Base-by-base conservation (phyloP, 2,888 invertebrate genomes). In the Brachypalpus laphriformis region DNA sequence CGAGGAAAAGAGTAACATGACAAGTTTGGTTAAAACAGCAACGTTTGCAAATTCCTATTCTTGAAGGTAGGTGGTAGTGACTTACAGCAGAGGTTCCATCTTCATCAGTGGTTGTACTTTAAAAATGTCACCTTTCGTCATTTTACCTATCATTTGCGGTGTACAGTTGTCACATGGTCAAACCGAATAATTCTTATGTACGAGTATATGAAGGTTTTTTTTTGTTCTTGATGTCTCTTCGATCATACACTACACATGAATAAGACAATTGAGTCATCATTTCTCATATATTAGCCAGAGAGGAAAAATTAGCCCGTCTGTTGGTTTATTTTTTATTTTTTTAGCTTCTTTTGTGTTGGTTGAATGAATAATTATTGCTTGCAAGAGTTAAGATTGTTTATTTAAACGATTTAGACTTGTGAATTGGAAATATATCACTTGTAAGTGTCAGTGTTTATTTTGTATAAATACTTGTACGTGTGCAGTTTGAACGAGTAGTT, bases 111-210 rank as follows among this genome's bases (percentile, higher is more conserved):
- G 5, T 16, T 72, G 54, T 54, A 59, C 37, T 54, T 68, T 42
- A 45, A 70, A 77, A 70, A 42, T 47, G 56, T 45, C 70, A 71
- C 47, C 66, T 78, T 49, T 63, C 34, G 34, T 77, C 8, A 49
- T 31, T 76, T 77, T 56, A 28, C 28, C 25, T 45, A 11, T 18
- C 9, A 8, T 1, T 28, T 18, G n/a, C 25, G 22, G 16, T 9
- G 14, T 40, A 40, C 14, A 6, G 14, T 40, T 40, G 14, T 40
- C 14, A 14, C 6, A 4, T 14, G 14, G 6, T 14, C 1, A 40
- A 37, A n/a, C n/a, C n/a, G n/a, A n/a, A n/a, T n/a, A n/a, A n/a
- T 25, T n/a, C n/a, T 37, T 37, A n/a, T n/a, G 40, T 40, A 40
- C 5, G 3, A 9, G 8, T 5, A n/a, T 6, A 14, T 14, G 14